These are phyloP conservation scores for Drosophila phalerata DNA, from an alignment of 2,888 invertebrate species.

Conservation along the genomic window DNA sequence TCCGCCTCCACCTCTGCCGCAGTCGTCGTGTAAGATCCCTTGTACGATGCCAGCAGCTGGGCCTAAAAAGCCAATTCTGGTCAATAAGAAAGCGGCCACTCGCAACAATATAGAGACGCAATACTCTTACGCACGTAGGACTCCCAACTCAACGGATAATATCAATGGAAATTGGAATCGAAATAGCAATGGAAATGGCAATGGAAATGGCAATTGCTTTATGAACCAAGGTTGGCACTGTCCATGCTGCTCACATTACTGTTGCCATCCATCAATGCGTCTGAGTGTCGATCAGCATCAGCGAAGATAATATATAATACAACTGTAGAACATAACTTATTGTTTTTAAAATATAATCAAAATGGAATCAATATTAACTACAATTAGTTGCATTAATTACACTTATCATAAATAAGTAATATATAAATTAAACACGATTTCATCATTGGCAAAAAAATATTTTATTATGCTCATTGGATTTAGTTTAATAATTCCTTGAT, in stretches of 20 bases:
- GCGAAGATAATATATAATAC: background rate
- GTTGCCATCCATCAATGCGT: slow-evolving; percentile 40
- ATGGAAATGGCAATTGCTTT: slow-evolving; percentile 24
- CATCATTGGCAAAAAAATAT: no score
- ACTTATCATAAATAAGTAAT: background rate
- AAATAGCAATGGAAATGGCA: slow-evolving; percentile 6
- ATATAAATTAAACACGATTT: no score
- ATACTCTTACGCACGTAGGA: slow-evolving; percentile 1
- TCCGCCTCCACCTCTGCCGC: no score
- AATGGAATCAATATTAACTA: background rate
- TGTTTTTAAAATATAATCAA: background rate
- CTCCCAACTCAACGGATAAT: slow-evolving; percentile 2
- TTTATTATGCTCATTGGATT: no score
- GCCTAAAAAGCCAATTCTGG: background rate
- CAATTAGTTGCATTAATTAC: background rate
- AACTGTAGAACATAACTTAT: background rate
- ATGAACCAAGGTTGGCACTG: slow-evolving; percentile 50
- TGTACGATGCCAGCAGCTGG: background rate
- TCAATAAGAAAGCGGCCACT: slow-evolving; percentile 1
- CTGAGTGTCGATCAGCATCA: background rate
- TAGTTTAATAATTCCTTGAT: no score
- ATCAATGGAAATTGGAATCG: background rate
- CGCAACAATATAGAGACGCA: slow-evolving; percentile 8
- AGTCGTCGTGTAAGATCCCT: background rate
- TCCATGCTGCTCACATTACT: slow-evolving; percentile 56